These are phyloP conservation scores for Limnephilus auricula DNA, from an alignment of 2,888 invertebrate species.

Conservation along the genomic window DNA sequence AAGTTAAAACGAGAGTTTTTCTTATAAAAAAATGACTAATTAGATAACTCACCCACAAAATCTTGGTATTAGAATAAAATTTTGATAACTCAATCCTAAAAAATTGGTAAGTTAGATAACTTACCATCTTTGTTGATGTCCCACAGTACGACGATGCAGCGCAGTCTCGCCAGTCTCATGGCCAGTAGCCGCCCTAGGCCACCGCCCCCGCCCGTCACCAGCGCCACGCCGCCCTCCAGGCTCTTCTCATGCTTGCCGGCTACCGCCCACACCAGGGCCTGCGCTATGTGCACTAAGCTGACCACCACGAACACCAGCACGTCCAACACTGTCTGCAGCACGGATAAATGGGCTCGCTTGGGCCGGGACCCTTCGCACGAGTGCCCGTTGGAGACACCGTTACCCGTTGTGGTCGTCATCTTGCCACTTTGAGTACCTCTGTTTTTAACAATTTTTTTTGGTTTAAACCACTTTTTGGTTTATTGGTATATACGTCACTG, in stretches of 20 bases:
- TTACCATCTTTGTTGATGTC: constrained; percentile 91
- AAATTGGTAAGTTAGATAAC: constrained; percentile 67
- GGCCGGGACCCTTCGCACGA: background rate
- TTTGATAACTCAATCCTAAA: too few species aligned
- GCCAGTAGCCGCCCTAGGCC: constrained; percentile 90
- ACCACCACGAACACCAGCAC: constrained; percentile 77
- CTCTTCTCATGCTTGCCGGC: constrained; percentile 83
- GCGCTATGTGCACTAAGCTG: constrained; percentile 75
- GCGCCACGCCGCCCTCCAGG: constrained; percentile 85
- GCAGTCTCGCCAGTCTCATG: constrained; percentile 84
- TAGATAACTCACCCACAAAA: too few species aligned
- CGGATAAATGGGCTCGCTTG: constrained; percentile 70
- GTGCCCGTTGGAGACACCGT: constrained; percentile 50
- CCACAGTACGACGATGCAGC: constrained; percentile 91
- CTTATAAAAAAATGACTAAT: too few species aligned
- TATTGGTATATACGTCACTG: background rate
- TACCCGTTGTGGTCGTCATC: constrained; percentile 13
- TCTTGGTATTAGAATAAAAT: too few species aligned
- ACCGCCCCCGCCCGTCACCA: constrained; percentile 94
- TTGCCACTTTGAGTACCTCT: background rate
- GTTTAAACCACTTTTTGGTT: background rate
- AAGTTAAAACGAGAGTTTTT: too few species aligned
- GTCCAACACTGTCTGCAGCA: constrained; percentile 78
- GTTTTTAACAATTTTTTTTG: background rate
- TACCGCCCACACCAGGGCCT: constrained; percentile 79